Evolutionary conservation across 2,113 vertebrate genomes (phyloP).

Genomic region (Melanostigma gelatinosum): DNA sequence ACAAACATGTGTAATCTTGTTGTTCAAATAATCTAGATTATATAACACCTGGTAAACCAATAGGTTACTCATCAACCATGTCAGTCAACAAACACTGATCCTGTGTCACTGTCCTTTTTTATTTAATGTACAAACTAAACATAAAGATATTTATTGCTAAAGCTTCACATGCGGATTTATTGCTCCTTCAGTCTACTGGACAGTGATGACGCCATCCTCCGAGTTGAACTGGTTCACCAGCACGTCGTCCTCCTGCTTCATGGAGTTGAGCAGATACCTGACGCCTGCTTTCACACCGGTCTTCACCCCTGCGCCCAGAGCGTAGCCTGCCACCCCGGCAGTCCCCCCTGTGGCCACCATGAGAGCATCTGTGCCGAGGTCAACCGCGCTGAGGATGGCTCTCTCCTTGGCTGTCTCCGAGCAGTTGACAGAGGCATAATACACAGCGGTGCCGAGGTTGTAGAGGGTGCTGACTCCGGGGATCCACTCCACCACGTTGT

Average conservation of each 20-base stretch:
- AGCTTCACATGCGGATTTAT: conserved; percentile 3
- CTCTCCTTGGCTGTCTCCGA: conserved; percentile 82
- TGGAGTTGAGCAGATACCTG: conserved; percentile 78
- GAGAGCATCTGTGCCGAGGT: conserved; percentile 87
- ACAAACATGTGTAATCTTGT: background rate
- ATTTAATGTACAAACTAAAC: background rate
- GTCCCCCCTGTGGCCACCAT: conserved; percentile 75
- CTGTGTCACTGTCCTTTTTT: background rate
- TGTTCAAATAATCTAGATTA: conserved; percentile 13
- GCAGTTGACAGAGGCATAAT: conserved; percentile 89
- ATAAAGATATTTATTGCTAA: conserved; percentile 8
- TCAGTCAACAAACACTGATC: conserved; percentile 15
- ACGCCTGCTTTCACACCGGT: conserved; percentile 85
- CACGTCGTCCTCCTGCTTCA: conserved; percentile 78
- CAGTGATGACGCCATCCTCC: conserved; percentile 70
- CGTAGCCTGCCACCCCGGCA: conserved; percentile 74
- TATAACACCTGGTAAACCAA: background rate
- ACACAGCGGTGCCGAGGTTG: conserved; percentile 89
- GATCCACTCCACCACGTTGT: conserved; percentile 82
- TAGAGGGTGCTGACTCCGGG: conserved; percentile 88
- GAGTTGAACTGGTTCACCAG: conserved; percentile 80
- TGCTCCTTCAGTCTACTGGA: conserved; percentile 52
- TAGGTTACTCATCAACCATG: conserved; percentile 14
- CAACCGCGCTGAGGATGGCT: conserved; percentile 84
- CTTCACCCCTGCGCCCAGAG: conserved; percentile 82